Evolutionary conservation across 1,140 invertebrate genomes (phyloP).

Genomic region (Geopemphigus sp.): DNA sequence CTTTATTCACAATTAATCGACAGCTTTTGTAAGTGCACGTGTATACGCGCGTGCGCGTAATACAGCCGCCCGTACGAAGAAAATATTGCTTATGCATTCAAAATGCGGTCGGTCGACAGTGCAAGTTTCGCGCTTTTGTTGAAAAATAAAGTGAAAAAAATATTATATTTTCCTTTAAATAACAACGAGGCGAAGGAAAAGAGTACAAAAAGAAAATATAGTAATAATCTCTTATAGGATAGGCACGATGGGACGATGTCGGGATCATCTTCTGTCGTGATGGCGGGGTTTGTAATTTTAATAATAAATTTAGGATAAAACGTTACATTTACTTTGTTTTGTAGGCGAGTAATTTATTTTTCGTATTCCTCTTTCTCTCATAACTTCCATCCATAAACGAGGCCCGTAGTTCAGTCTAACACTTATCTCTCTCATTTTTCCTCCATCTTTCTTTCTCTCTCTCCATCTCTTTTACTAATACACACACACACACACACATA

Average conservation of each 20-base stretch:
- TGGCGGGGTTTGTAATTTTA: conserved; percentile 4
- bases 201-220: background rate
- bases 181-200: background rate
- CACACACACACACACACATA: too few species aligned
- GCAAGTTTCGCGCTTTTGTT: background rate
- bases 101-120: conserved; percentile 5
- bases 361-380: too few species aligned
- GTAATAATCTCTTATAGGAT: conserved; percentile 17
- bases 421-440: background rate
- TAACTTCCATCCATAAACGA: background rate
- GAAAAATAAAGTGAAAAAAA: background rate
- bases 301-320: conserved; percentile 33
- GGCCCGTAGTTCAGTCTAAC: background rate
- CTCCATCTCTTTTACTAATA: background rate
- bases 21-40: background rate
- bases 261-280: background rate
- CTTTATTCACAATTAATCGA: background rate
- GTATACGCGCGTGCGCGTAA: too few species aligned
- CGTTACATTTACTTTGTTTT: conserved; percentile 30
- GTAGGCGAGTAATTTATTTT: conserved; percentile 25
- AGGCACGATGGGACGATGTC: too few species aligned
- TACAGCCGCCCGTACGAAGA: background rate
- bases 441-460: too few species aligned
- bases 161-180: background rate
- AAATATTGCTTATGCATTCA: conserved; percentile 28